Conservation (phyloP, 1,140 invertebrate species). For the Drosophila nasuta region DNA sequence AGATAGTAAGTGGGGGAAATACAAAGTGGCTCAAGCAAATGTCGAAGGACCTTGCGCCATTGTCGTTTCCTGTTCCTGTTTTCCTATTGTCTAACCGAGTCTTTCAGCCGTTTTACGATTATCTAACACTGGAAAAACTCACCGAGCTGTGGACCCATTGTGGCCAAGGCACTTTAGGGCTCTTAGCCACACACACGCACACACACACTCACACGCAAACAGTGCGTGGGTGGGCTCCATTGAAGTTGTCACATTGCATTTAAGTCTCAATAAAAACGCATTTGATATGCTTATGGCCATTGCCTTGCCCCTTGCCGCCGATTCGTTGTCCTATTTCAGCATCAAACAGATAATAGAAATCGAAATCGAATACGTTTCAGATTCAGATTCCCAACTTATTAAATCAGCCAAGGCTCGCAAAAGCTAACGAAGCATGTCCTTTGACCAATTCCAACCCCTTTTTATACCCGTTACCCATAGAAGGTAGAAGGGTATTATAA, state of each 20-base stretch:
- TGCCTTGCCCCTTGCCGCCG: background rate
- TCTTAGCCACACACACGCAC: slow-evolving; percentile 36
- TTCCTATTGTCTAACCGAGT: slow-evolving; percentile 55
- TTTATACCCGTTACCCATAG: background rate
- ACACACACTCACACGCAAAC: too few relatives aligned
- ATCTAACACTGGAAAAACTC: slow-evolving; percentile 39
- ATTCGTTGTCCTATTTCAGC: background rate
- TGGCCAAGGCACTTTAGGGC: slow-evolving; percentile 76
- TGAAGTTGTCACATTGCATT: slow-evolving; percentile 60
- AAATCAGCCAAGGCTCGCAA: slow-evolving; percentile 68
- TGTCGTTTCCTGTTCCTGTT: slow-evolving; percentile 79
- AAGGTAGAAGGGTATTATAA: too few relatives aligned
- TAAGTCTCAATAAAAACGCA: slow-evolving; percentile 78
- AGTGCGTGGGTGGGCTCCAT: slow-evolving; percentile 59
- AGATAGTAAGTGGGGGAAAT: background rate
- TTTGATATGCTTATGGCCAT: slow-evolving; percentile 53
- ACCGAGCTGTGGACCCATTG: slow-evolving; percentile 51
- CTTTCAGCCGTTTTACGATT: slow-evolving; percentile 74
- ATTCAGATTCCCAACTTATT: slow-evolving; percentile 57
- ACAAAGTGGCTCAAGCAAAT: slow-evolving; percentile 19
- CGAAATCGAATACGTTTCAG: slow-evolving; percentile 62
- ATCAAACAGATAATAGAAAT: slow-evolving; percentile 72
- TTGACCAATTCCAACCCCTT: slow-evolving; percentile 36
- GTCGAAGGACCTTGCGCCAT: slow-evolving; percentile 44
- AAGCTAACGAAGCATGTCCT: slow-evolving; percentile 42